phyloP scores from a whole-genome alignment of 2,113 vertebrate genomes.

The Dendropsophus ebraccatus region DNA sequence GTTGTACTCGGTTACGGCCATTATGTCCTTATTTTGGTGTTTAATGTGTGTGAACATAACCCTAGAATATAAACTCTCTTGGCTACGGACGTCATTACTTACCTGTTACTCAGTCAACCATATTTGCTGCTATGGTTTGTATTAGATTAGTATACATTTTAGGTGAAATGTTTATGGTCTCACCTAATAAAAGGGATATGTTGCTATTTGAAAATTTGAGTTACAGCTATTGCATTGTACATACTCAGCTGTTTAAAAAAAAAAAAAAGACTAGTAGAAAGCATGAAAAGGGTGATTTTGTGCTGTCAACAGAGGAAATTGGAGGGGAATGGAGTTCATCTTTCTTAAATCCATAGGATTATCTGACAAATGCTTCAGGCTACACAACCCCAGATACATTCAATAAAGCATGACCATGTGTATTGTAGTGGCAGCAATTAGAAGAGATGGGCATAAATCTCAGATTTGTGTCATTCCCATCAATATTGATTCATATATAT shows the following conservation, averaged over 20 bases:
- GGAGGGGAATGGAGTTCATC: constrained; percentile 42
- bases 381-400: constrained; percentile 31
- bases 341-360: constrained; percentile 49
- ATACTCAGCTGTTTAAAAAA: background rate
- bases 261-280: background rate
- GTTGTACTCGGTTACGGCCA: too few relatives aligned
- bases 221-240: background rate
- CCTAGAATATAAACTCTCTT: too few relatives aligned
- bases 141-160: background rate
- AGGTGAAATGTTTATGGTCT: background rate
- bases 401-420: constrained; percentile 47
- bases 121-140: too few relatives aligned
- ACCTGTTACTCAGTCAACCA: too few relatives aligned
- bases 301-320: constrained; percentile 47
- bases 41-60: too few relatives aligned
- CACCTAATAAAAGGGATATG: background rate
- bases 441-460: constrained; percentile 49
- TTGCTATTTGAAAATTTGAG: background rate
- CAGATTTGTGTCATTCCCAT: constrained; percentile 54
- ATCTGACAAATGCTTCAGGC: constrained; percentile 51
- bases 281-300: constrained; percentile 24
- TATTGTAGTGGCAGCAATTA: constrained; percentile 44
- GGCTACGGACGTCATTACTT: too few relatives aligned
- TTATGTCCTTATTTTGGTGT: too few relatives aligned
- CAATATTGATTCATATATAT: constrained; percentile 52